Evolutionary conservation across 2,888 invertebrate genomes (phyloP), one percentile per base, ranked within the genome.

Genomic region (Acleris literana): DNA sequence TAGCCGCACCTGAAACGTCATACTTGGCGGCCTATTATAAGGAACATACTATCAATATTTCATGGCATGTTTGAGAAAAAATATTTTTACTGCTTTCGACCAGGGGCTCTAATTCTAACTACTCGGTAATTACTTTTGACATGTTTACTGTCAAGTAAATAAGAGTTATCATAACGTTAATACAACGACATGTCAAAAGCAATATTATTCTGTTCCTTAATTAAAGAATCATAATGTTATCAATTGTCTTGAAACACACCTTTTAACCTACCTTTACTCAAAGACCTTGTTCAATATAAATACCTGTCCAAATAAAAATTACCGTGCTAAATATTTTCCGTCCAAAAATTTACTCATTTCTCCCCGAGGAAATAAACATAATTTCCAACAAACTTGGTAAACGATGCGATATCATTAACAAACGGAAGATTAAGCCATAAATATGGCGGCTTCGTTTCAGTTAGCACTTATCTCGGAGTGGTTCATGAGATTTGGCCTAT

Each of bases 401-500:
- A 76, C 79, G 78, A 79, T 80, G 79, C 75, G 79, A 74, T 82
- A 82, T 81, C 77, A 80, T 80, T 84, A 80, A 78, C 77, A 72
- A 76, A 70, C 67, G 71, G 71, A 75, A 77, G 72, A 76, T 73
- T 70, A 68, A 72, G 72, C 69, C 66, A 73, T 80, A 79, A 78
- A 80, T 78, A 77, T 68, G 33, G 66, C 65, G 69, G 72, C 64
- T 76, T 76, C 71, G 71, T 74, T 76, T 76, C 70, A 74, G 69
- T 68, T 68, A 71, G 61, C 53, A 62, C 52, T 71, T 70, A 69
- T 70, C 63, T 66, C 63, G 63, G 63, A 59, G 51, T 44, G 68
- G 67, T 71, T 70, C 69, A 71, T 70, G 68, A 71, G 66, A 69
- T 69, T 68, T 69, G 48, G 52, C 64, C 62, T 66, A 63, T 61